phyloP scores from a whole-genome alignment of 1,140 invertebrate species.

The Riptortus pedestris region DNA sequence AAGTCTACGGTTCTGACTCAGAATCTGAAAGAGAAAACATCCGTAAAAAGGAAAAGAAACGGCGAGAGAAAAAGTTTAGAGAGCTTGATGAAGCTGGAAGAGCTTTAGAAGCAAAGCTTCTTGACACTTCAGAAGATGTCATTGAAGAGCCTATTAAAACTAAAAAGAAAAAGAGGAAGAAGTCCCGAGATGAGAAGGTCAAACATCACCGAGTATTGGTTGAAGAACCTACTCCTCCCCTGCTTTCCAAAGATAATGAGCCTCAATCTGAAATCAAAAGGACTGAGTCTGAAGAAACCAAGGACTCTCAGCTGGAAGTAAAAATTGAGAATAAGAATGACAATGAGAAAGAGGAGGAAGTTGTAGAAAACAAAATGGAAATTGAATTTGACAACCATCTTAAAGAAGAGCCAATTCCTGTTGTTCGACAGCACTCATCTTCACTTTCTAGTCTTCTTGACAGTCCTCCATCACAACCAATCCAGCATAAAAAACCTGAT shows the following conservation, averaged over 20 bases:
- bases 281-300: constrained; percentile 5
- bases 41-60: constrained; percentile 55
- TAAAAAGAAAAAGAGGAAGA: constrained; percentile 73
- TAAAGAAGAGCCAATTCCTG: constrained; percentile 13
- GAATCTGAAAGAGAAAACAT: constrained; percentile 35
- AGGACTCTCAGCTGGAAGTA: background rate
- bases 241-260: constrained; percentile 10
- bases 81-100: constrained; percentile 67
- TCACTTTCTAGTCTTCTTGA: constrained; percentile 42
- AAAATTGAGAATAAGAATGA: background rate
- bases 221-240: constrained; percentile 16
- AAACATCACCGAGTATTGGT: constrained; percentile 49
- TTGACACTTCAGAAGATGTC: constrained; percentile 43
- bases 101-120: constrained; percentile 64
- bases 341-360: background rate
- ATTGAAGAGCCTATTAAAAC: constrained; percentile 35
- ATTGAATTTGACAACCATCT: constrained; percentile 25
- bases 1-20: constrained; percentile 37
- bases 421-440: constrained; percentile 31
- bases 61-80: constrained; percentile 46
- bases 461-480: constrained; percentile 31
- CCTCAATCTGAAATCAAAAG: constrained; percentile 28
- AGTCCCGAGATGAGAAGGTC: constrained; percentile 63
- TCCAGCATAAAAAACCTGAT: constrained; percentile 42
- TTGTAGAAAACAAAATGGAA: constrained; percentile 25